Evolutionary conservation across 2,797 vertebrate genomes (phyloP).

Genomic region (Clarias laeviceps): DNA sequence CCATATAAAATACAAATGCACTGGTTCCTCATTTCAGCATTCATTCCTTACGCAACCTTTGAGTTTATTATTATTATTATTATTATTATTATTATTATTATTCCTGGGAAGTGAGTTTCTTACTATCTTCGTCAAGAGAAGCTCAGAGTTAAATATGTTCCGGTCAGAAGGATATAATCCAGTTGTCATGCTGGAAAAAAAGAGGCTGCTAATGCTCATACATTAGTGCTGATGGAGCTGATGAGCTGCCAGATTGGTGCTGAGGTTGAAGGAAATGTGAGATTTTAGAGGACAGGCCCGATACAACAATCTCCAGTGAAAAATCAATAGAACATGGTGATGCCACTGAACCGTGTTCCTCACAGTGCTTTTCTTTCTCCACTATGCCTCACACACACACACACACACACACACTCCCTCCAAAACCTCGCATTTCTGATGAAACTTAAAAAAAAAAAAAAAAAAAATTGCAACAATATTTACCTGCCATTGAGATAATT

Average conservation of each 20-base stretch:
- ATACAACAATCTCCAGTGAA: constrained; percentile 31
- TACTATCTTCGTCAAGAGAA: background rate
- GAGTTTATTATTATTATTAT: background rate
- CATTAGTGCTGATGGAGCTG: constrained; percentile 34
- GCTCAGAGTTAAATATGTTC: constrained; percentile 9
- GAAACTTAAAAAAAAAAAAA: background rate
- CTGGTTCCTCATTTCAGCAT: background rate
- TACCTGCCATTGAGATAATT: background rate
- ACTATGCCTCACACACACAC: constrained; percentile 13
- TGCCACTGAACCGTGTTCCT: constrained; percentile 27
- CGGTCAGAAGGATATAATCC: constrained; percentile 1
- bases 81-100: too few relatives aligned
- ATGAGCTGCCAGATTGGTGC: constrained; percentile 28
- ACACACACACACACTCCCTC: background rate
- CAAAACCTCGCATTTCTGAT: background rate
- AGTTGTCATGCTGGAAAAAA: constrained; percentile 2
- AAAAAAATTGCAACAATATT: background rate
- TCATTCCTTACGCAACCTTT: background rate
- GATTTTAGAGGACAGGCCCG: constrained; percentile 21
- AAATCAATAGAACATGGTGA: constrained; percentile 30
- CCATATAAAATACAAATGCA: background rate
- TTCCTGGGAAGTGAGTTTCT: constrained; percentile 6
- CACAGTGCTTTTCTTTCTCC: background rate
- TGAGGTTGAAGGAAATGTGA: constrained; percentile 30
- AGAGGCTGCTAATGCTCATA: constrained; percentile 4